Evolutionary conservation across 2,888 invertebrate species (phyloP).

Genomic region (Acronicta aceris): DNA sequence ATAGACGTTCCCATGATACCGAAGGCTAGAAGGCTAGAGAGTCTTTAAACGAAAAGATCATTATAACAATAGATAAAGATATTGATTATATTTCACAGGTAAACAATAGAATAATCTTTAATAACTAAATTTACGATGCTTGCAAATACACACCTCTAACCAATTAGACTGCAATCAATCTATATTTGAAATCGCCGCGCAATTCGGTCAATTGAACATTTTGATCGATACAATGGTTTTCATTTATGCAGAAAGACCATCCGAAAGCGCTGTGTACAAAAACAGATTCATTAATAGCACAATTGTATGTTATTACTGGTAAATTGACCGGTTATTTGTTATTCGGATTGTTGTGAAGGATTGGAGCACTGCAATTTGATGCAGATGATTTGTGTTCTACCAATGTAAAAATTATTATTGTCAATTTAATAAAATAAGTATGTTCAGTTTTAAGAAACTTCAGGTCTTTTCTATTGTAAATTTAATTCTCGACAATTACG

Average conservation of each 20-base stretch:
- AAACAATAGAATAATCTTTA: too few species aligned
- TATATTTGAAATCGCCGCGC: background rate
- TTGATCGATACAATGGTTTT: conserved; percentile 4
- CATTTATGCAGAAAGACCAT: conserved; percentile 13
- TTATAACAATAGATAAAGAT: too few species aligned
- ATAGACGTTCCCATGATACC: too few species aligned
- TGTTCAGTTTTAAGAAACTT: too few species aligned
- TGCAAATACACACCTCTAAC: background rate
- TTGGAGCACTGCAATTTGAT: conserved; percentile 1
- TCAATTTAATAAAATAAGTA: too few species aligned
- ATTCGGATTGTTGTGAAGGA: background rate
- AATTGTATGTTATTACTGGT: conserved; percentile 4
- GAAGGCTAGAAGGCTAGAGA: too few species aligned
- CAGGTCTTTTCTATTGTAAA: too few species aligned
- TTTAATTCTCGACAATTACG: too few species aligned
- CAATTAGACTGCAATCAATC: background rate
- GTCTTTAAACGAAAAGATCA: too few species aligned
- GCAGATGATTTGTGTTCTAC: background rate
- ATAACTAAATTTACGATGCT: too few species aligned
- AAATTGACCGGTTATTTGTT: conserved; percentile 3
- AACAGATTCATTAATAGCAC: conserved; percentile 14
- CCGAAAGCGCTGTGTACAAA: background rate
- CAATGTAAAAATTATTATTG: too few species aligned
- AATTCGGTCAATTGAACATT: background rate
- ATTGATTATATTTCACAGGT: too few species aligned